Evolutionary conservation across 2,113 vertebrate species (phyloP).

Genomic region (Mystacornis crossleyi): DNA sequence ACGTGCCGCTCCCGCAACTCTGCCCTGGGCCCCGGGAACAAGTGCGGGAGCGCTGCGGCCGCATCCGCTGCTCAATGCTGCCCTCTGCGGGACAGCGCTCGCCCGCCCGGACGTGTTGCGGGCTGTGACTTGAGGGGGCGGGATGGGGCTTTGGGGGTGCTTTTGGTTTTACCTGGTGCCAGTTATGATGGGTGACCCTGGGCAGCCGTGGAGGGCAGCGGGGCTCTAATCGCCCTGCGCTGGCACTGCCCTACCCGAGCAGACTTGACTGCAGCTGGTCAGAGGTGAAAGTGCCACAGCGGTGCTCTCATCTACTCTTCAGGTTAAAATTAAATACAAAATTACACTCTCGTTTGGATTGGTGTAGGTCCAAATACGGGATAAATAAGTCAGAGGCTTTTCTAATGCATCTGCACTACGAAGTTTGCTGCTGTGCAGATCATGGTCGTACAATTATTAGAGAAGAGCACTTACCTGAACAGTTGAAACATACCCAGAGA

Average conservation of each 20-base stretch:
- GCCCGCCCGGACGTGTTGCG: neutral
- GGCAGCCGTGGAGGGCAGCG: accelerated
- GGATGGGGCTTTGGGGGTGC: accelerated
- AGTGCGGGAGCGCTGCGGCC: neutral
- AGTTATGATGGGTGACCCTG: accelerated
- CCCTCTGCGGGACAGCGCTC: constrained; percentile 72
- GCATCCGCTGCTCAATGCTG: constrained; percentile 72
- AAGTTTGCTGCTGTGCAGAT: neutral
- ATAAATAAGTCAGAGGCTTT: neutral
- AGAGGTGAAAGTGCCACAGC: accelerated
- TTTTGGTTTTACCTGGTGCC: neutral
- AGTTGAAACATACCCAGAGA: neutral
- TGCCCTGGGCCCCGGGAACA: neutral
- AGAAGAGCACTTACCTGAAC: neutral
- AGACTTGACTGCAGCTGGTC: no score
- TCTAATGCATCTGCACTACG: neutral
- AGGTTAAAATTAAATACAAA: neutral
- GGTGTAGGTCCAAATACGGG: neutral
- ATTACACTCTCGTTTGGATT: neutral
- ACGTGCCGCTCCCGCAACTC: neutral
- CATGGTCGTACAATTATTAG: neutral
- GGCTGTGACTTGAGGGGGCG: accelerated
- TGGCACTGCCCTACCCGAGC: neutral
- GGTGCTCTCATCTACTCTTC: accelerated
- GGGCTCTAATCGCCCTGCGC: neutral